Percentiles rank a stretch among this genome's conserved stretches.
phyloP scores from a whole-genome alignment of 2,113 vertebrate species.

The Pica pica region DNA sequence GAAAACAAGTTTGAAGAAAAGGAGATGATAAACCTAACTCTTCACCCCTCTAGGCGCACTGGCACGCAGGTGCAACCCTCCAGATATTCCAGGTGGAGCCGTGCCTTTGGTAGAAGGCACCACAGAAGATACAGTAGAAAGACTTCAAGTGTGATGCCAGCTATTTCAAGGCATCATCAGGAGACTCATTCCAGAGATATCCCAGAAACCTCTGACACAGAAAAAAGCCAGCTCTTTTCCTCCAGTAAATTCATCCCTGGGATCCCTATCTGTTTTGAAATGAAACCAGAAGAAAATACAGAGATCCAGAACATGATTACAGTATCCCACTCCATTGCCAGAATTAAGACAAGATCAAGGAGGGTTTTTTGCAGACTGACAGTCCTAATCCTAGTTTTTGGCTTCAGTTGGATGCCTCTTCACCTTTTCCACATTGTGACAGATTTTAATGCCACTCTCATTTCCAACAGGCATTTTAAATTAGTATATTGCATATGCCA shows the following conservation, averaged over 20 bases:
- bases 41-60: constrained; percentile 65
- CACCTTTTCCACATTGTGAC: constrained; percentile 84
- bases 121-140: constrained; percentile 79
- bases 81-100: constrained; percentile 59
- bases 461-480: constrained; percentile 84
- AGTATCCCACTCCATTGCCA: constrained; percentile 65
- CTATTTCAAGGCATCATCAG: constrained; percentile 53
- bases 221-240: constrained; percentile 67
- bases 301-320: constrained; percentile 59
- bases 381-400: constrained; percentile 77
- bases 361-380: constrained; percentile 80
- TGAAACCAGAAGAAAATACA: constrained; percentile 75
- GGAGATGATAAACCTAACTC: constrained; percentile 78
- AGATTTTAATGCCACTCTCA: constrained; percentile 80
- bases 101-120: constrained; percentile 68
- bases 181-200: constrained; percentile 23
- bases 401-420: constrained; percentile 83
- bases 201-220: constrained; percentile 57
- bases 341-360: constrained; percentile 75
- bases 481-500: constrained; percentile 84
- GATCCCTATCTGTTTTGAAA: constrained; percentile 80
- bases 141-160: constrained; percentile 75
- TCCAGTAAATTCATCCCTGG: constrained; percentile 72
- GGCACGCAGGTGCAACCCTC: not conserved
- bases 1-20: constrained; percentile 75